Evolutionary conservation across 2,113 vertebrate species (phyloP), one percentile per base, ranked within the genome.

Genomic region (Labeo catla): DNA sequence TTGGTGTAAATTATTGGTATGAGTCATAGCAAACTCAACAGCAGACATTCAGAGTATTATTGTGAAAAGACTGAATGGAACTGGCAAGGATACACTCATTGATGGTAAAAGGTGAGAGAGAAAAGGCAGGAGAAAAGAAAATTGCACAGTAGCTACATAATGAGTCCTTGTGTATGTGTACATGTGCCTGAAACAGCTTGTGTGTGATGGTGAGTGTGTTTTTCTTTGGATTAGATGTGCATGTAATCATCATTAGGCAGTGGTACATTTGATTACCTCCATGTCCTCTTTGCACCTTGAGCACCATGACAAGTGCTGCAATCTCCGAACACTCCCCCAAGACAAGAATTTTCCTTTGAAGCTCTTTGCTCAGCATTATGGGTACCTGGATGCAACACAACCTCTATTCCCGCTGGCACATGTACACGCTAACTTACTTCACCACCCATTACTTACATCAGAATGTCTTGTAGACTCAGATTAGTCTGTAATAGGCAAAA

Each of bases 11-110:
- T 84, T 45, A 83, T 84, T 81, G 70, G 36, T 78, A 72, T 78
- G 89, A 92, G 89, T 93, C 91, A 90, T 84, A 47, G 74, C 76
- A 91, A 84, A 90, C 86, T 78, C 81, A 89, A 85, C 86, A 52
- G 66, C 81, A 83, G 43, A 66, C 80, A 68, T 82, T 82, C 23
- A 81, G 61, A 34, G n/a, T 81, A 34, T 50, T 65, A 39, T 83
- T 72, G 36, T 79, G 84, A 78, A 79, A 78, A 70, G 76, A 72
- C 28, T 72, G 66, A 86, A 80, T 84, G 43, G 59, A 36, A 7
- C 39, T 34, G 36, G n/a, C 61, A 78, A 86, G 54, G 39, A 78
- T 68, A 73, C 59, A 66, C 39, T 78, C 21, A 63, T 15, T 63
- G 21, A 61, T 61, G 77, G 21, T 47, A 81, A 65, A 81, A 81